Conservation (phyloP, 2,888 invertebrate species). For the Ornithoptera alexandrae region DNA sequence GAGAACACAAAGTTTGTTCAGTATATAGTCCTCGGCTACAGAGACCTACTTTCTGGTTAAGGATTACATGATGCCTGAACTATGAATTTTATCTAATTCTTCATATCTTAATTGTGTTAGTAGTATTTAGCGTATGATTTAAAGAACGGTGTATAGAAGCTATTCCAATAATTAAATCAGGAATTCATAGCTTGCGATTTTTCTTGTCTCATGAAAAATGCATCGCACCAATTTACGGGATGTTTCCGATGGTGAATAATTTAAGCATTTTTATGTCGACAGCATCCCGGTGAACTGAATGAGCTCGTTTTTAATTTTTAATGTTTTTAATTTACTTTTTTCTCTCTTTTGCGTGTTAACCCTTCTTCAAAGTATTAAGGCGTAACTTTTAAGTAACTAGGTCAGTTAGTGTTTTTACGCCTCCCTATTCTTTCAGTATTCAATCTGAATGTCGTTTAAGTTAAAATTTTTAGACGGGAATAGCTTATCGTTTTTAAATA, state of each 20-base stretch:
- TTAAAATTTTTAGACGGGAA: neutral
- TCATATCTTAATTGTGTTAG: neutral
- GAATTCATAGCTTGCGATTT: conserved; percentile 67
- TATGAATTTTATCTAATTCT: too few relatives aligned
- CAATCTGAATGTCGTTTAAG: neutral
- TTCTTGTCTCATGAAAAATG: conserved; percentile 72
- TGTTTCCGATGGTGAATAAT: conserved; percentile 52
- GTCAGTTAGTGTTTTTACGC: neutral
- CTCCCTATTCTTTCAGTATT: neutral
- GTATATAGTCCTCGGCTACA: too few relatives aligned
- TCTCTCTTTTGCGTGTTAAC: neutral
- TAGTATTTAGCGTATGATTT: conserved; percentile 33
- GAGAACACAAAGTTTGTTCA: too few relatives aligned
- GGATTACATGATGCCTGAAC: too few relatives aligned
- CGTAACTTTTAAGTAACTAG: neutral
- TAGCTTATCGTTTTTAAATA: neutral
- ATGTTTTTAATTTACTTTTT: neutral
- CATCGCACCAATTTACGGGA: conserved; percentile 69
- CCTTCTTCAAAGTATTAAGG: too few relatives aligned
- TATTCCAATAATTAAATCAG: conserved; percentile 75
- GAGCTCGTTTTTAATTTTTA: conserved; percentile 1
- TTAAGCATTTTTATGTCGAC: conserved; percentile 31
- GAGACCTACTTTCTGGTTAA: too few relatives aligned
- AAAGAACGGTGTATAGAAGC: conserved; percentile 40
- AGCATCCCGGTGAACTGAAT: neutral